Conservation (phyloP, 2,888 invertebrate species). For the Aquatica leii region DNA sequence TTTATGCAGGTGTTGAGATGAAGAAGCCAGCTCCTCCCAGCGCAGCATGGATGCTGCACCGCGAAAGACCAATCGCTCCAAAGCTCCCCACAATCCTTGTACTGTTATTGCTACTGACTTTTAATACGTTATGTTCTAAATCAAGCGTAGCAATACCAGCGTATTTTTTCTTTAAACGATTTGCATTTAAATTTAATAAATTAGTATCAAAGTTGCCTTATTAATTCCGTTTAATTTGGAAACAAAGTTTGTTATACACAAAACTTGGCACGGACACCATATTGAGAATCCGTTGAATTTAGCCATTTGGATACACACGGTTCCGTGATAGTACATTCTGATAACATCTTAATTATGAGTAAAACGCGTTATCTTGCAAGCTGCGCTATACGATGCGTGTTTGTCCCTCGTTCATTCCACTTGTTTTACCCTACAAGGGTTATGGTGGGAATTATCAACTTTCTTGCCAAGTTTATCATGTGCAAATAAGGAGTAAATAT, state of each 20-base stretch:
- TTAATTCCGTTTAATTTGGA: constrained; percentile 13
- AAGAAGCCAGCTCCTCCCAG: constrained; percentile 59
- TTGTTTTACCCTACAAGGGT: constrained; percentile 43
- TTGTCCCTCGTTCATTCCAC: constrained; percentile 54
- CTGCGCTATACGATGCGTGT: constrained; percentile 57
- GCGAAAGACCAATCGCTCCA: constrained; percentile 56
- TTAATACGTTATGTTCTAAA: constrained; percentile 10
- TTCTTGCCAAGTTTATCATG: constrained; percentile 31
- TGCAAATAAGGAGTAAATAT: constrained; percentile 27
- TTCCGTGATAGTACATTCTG: constrained; percentile 56
- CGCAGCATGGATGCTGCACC: constrained; percentile 62
- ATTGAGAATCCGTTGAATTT: constrained; percentile 59
- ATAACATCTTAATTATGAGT: constrained; percentile 62
- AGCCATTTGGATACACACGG: constrained; percentile 54
- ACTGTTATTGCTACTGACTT: constrained; percentile 13
- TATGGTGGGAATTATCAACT: constrained; percentile 33
- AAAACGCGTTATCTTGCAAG: constrained; percentile 61
- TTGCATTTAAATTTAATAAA: too few species aligned
- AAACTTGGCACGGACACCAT: constrained; percentile 50
- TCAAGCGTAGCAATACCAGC: background rate
- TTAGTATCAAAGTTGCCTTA: too few species aligned
- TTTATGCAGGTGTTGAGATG: constrained; percentile 39
- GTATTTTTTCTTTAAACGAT: background rate
- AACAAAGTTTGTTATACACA: constrained; percentile 34
- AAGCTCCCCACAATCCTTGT: constrained; percentile 37